Evolutionary conservation across 1,140 invertebrate genomes (phyloP).

Genomic region (Leucophenga varia): DNA sequence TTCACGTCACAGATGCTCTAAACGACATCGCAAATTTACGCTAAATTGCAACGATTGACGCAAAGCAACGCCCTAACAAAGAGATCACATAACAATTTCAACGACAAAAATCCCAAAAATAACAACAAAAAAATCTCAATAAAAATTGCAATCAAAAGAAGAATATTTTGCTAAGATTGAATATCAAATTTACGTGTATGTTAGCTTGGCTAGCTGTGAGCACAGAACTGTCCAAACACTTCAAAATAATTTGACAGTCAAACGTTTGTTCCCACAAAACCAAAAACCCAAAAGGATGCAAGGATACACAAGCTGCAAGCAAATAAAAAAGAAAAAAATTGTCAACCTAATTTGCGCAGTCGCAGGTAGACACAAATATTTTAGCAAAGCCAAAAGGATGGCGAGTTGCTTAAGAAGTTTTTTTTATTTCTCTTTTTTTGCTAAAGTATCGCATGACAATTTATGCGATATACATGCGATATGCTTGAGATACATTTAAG

Average conservation of each 20-base stretch:
- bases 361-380: constrained; percentile 30
- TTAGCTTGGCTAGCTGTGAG: constrained; percentile 6
- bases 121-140: constrained; percentile 1
- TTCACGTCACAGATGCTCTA: too few relatives aligned
- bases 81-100: neutral
- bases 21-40: too few relatives aligned
- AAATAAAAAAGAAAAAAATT: constrained; percentile 22
- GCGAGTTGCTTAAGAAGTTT: constrained; percentile 37
- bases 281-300: neutral
- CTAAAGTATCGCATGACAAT: constrained; percentile 45
- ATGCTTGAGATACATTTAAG: too few relatives aligned
- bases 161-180: neutral
- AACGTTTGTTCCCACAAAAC: constrained; percentile 48
- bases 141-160: too few relatives aligned
- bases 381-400: constrained; percentile 7
- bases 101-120: neutral
- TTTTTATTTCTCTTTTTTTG: constrained; percentile 9
- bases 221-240: constrained; percentile 48
- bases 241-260: constrained; percentile 55
- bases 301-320: neutral
- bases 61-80: too few relatives aligned
- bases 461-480: constrained; percentile 8
- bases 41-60: too few relatives aligned
- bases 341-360: constrained; percentile 50
- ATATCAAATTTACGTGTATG: constrained; percentile 2